Conservation (phyloP, 2,888 invertebrate species). For the Chorisops tibialis region DNA sequence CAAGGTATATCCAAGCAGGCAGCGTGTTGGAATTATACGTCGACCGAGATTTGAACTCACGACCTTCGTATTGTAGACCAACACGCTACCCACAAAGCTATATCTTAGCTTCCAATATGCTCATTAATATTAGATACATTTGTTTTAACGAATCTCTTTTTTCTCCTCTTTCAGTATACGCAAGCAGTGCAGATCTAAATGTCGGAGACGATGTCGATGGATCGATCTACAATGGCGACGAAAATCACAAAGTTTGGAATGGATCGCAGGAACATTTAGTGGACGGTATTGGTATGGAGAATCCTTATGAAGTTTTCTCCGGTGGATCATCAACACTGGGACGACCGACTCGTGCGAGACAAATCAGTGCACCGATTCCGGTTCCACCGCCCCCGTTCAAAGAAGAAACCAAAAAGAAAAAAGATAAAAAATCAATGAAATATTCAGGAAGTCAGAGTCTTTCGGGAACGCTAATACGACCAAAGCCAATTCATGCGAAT, state of each 20-base stretch:
- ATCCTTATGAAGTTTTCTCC: constrained; percentile 67
- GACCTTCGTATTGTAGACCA: too few relatives aligned
- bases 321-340: constrained; percentile 56
- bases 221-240: constrained; percentile 84
- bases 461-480: constrained; percentile 51
- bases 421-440: constrained; percentile 51
- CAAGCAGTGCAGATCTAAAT: constrained; percentile 53
- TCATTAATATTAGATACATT: too few relatives aligned
- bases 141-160: too few relatives aligned
- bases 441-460: constrained; percentile 49
- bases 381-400: constrained; percentile 80
- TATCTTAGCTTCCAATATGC: too few relatives aligned
- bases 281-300: constrained; percentile 62
- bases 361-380: constrained; percentile 74
- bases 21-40: too few relatives aligned
- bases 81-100: too few relatives aligned
- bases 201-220: constrained; percentile 67
- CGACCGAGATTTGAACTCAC: too few relatives aligned
- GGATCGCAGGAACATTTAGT: constrained; percentile 69
- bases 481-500: constrained; percentile 50
- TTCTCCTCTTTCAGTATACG: constrained; percentile 47
- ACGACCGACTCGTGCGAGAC: constrained; percentile 72
- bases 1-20: too few relatives aligned
- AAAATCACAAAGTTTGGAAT: constrained; percentile 93
- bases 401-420: constrained; percentile 62